Conservation (phyloP, 1,140 invertebrate genomes). For the Diploscapter pachys region DNA sequence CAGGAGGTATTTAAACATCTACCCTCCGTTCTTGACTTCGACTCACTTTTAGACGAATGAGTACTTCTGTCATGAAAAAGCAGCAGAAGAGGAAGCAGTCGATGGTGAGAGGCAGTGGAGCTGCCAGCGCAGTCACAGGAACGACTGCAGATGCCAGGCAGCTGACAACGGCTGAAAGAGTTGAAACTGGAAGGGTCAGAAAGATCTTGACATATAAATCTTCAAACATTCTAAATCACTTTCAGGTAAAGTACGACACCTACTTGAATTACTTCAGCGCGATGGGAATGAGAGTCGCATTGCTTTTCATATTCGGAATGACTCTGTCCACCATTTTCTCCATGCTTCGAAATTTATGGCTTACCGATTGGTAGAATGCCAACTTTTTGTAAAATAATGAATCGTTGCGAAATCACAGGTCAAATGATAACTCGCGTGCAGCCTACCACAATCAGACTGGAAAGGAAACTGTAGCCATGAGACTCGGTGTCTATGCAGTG, state of each 20-base stretch:
- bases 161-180: constrained; percentile 41
- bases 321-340: constrained; percentile 47
- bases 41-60: constrained; percentile 29
- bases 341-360: constrained; percentile 53
- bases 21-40: too few relatives aligned
- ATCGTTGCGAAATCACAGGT: too few relatives aligned
- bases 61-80: constrained; percentile 19
- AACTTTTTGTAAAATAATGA: constrained; percentile 1
- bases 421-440: not conserved
- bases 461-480: constrained; percentile 18
- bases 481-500: constrained; percentile 49
- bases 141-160: constrained; percentile 27
- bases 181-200: constrained; percentile 56
- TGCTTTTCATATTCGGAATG: constrained; percentile 47
- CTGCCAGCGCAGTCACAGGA: constrained; percentile 10
- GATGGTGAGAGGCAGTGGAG: not conserved
- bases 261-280: constrained; percentile 51
- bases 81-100: not conserved
- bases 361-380: constrained; percentile 51
- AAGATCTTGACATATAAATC: not conserved
- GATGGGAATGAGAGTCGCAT: constrained; percentile 49
- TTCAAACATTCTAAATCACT: too few relatives aligned
- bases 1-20: not conserved
- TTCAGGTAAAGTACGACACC: constrained; percentile 11
- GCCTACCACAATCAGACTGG: constrained; percentile 14